Evolutionary conservation across 2,888 invertebrate genomes (phyloP), one percentile per base, ranked within the genome.

Genomic region (Euplagia quadripunctaria): DNA sequence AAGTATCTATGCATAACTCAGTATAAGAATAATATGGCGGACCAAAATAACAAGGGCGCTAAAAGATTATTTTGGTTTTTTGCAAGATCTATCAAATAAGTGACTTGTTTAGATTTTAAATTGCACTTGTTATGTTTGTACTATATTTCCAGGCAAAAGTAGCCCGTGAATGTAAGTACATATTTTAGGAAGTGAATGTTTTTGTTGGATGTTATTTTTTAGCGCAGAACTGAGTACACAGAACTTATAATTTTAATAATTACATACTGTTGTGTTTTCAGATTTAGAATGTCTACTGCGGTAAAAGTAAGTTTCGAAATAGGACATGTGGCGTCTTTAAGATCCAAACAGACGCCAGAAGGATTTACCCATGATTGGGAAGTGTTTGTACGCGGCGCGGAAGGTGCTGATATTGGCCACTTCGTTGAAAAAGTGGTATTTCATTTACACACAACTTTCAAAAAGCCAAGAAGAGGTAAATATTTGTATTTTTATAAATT

Each of bases 311-410:
- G 97, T 91, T 97, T 99, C 89, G 99, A 99, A 96, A 98, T 99
- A 92, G 99, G 99, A 82, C 99, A 99, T 94, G 97, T 97, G 93
- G 98, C 99, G 82, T 97, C 97, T 78, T 92, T 98, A 84, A 97
- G 98, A 88, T 97, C 97, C 71, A 98, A 98, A 91, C 97, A 97
- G 86, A 98, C 99, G 17, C 97, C 97, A 42, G 98, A 99, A 91
- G 99, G 99, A 67, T 99, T 98, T 91, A 99, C 99, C 84, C 99
- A 99, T 95, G 99, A 99, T 92, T 99, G 99, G 99, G 98, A 98
- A 93, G 97, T 99, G 71, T 99, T 98, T 95, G 98, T 99, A 42
- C 97, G 98, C 88, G 99, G 99, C 72, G 97, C 97, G 82, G 98
- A 99, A 89, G 97, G 98, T 84, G 97, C 98, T 82, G 98, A 98